These are phyloP conservation scores for Parus major DNA, from an alignment of 2,113 vertebrate genomes.

Conservation along the genomic window DNA sequence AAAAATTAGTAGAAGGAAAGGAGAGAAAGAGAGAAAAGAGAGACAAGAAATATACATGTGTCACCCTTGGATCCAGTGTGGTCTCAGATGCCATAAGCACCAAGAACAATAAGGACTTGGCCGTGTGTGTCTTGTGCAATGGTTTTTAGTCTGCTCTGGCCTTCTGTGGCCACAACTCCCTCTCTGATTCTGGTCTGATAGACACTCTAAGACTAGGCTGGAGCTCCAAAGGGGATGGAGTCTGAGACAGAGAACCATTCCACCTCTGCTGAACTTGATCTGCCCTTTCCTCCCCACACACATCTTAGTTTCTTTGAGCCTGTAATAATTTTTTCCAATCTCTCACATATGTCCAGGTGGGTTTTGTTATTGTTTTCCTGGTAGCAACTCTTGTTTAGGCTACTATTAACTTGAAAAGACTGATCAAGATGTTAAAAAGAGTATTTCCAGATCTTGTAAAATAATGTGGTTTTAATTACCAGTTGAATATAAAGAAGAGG, in stretches of 20 bases:
- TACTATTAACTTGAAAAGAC: background rate
- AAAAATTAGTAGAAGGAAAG: background rate
- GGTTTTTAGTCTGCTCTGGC: background rate
- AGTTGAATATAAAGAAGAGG: background rate
- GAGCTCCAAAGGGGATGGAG: background rate
- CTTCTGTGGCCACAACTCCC: background rate
- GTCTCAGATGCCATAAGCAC: background rate
- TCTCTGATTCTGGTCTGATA: background rate
- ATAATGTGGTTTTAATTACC: background rate
- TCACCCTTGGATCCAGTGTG: background rate
- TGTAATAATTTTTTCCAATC: background rate
- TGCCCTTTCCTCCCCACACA: background rate
- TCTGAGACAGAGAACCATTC: background rate
- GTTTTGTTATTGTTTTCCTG: background rate
- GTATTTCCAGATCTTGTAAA: background rate
- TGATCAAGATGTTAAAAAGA: background rate
- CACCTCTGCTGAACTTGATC: background rate
- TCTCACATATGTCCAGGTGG: background rate
- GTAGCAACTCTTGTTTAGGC: background rate
- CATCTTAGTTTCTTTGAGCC: background rate
- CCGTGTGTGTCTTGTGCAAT: accelerated
- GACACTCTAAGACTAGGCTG: background rate
- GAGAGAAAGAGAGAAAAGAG: background rate
- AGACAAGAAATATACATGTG: background rate
- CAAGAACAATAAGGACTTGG: too few species aligned